Base-by-base conservation (phyloP, 1,140 invertebrate genomes). In the Maconellicoccus hirsutus region DNA sequence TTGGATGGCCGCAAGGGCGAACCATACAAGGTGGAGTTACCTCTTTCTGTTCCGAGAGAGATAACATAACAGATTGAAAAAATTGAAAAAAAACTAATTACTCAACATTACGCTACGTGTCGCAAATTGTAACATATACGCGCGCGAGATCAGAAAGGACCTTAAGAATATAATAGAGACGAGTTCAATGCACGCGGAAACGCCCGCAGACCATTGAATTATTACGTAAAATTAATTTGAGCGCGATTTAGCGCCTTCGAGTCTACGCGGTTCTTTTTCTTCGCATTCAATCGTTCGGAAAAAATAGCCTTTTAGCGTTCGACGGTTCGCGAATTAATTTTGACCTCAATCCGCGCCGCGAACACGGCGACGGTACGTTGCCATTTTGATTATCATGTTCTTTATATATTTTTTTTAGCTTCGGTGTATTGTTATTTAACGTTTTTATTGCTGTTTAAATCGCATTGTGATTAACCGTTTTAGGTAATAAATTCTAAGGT, bases 121-220 rank as follows among this genome's bases (percentile, higher is more conserved):
- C 42, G 16, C 42, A 52, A 52, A 52, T 16, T 52, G 42, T 52
- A 52, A 52, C 42, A 52, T 14, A 16, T 52, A 16, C 16, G 42
- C 42, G 6, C 33, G 33, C 33, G 33, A 6, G 33, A 6, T 52
- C 2, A 52, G 16, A 52, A 8, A 16, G n/a, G 42, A 52, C 42
- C 42, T 52, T 52, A 16, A 52, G 2, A 52, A 52, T 52, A 52
- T 52, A 52, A 52, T 52, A 52, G 42, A 52, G 12, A 19, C 42
- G 42, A 52, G 42, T 52, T 52, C 42, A 52, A 52, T 19, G 42
- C n/a, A 52, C 42, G 42, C 42, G 42, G 42, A 52, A 52, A 52
- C 42, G 42, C 42, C 12, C 42, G 29, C 42, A 52, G 29, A 33
- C 42, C 14, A 3, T 14, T 52, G n/a, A 52, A 52, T 52, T 14